phyloP scores from a whole-genome alignment of 2,888 invertebrate genomes.

The Galeruca laticollis region DNA sequence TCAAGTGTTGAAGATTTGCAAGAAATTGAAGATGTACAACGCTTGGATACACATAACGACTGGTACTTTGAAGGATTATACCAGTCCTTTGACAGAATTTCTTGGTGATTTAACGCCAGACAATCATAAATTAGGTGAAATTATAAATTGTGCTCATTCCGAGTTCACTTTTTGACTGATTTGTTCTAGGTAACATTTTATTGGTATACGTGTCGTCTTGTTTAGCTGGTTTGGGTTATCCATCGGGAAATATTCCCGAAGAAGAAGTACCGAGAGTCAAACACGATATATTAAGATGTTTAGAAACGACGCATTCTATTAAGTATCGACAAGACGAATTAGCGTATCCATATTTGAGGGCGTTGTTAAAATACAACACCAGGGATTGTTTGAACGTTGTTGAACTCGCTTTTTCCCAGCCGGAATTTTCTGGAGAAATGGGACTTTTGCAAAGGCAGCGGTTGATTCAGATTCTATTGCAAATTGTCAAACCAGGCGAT shows the following conservation, averaged over 20 bases:
- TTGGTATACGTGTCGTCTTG: conserved; percentile 90
- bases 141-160: not conserved
- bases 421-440: conserved; percentile 80
- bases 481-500: conserved; percentile 77
- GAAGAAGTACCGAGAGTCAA: conserved; percentile 76
- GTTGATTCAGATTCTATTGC: conserved; percentile 82
- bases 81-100: conserved; percentile 79
- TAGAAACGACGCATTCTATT: conserved; percentile 77
- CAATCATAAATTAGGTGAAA: conserved; percentile 68
- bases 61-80: conserved; percentile 80
- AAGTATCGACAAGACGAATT: conserved; percentile 73
- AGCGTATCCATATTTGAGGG: conserved; percentile 79
- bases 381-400: conserved; percentile 88
- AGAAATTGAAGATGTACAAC: conserved; percentile 75
- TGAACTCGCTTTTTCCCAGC: conserved; percentile 86
- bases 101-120: conserved; percentile 69
- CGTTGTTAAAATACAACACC: conserved; percentile 84
- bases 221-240: conserved; percentile 85
- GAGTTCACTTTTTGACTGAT: too few species aligned
- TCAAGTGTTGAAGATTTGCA: conserved; percentile 70
- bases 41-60: conserved; percentile 83
- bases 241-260: conserved; percentile 78
- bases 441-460: conserved; percentile 79
- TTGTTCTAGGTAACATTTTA: conserved; percentile 79
- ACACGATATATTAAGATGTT: conserved; percentile 78